A percentile compares a stretch with the other conserved stretches of the same genome.
Conservation (phyloP, 2,797 vertebrate species). For the Pangasius sanitwongsei region DNA sequence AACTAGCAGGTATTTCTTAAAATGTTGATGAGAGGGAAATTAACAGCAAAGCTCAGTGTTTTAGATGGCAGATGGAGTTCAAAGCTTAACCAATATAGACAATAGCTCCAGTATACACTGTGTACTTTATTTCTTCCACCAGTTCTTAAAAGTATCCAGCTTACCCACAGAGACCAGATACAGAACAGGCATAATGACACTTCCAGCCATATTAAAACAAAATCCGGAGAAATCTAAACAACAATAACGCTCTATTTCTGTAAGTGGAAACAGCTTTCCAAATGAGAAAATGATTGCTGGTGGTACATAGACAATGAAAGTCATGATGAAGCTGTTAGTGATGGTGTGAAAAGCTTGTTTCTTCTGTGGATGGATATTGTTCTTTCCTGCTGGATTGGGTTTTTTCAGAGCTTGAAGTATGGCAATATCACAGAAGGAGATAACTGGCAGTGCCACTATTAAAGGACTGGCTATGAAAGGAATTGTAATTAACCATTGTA, state of each 20-base stretch:
- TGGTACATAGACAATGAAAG: constrained; percentile 52
- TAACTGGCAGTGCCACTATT: constrained; percentile 57
- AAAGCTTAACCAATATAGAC: background rate
- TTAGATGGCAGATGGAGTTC: background rate
- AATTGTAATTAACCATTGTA: background rate
- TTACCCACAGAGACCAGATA: constrained; percentile 40
- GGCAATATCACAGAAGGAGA: constrained; percentile 62
- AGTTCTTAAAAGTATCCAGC: constrained; percentile 1
- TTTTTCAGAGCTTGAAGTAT: constrained; percentile 60
- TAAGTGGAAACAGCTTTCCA: constrained; percentile 27
- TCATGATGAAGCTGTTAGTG: constrained; percentile 60
- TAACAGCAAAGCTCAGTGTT: background rate
- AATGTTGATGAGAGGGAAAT: too few species aligned
- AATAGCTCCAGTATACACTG: background rate
- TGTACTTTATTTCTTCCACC: background rate
- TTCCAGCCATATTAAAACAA: background rate
- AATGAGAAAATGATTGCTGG: constrained; percentile 40
- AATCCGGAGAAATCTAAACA: constrained; percentile 47
- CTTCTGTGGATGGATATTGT: constrained; percentile 68
- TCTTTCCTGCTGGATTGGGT: constrained; percentile 48
- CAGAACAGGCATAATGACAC: constrained; percentile 38
- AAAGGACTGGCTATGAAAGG: constrained; percentile 45
- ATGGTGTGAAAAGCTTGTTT: constrained; percentile 66
- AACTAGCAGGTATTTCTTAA: too few species aligned
- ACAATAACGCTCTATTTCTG: constrained; percentile 49